phyloP scores from a whole-genome alignment of 2,888 invertebrate genomes.

The Rhingia rostrata region DNA sequence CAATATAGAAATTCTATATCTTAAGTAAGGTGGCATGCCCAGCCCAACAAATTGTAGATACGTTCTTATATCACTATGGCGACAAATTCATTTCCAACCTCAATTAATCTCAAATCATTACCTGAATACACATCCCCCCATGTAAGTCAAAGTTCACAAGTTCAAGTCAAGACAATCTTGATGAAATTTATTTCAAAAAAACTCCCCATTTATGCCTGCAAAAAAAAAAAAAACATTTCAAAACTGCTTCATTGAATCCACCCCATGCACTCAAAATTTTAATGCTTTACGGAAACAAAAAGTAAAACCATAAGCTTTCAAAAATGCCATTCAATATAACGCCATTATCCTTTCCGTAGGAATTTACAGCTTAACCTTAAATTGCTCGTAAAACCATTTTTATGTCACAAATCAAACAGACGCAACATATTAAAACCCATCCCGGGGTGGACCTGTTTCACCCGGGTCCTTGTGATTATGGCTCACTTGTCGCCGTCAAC shows the following conservation, averaged over 20 bases:
- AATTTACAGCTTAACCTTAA: constrained; percentile 52
- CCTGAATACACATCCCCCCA: too few species aligned
- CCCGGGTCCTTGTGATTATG: constrained; percentile 5
- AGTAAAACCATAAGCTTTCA: constrained; percentile 1
- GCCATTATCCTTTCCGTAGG: not conserved
- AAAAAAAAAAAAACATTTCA: not conserved
- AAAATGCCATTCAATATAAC: constrained; percentile 4
- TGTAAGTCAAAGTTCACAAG: too few species aligned
- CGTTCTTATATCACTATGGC: too few species aligned
- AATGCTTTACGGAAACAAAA: not conserved
- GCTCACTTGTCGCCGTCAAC: constrained; percentile 23
- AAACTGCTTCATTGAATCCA: constrained; percentile 21
- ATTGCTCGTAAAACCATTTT: constrained; percentile 48
- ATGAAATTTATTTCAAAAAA: not conserved
- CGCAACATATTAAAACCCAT: constrained; percentile 31
- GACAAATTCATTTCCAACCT: too few species aligned
- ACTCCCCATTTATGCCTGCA: not conserved
- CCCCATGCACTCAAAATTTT: constrained; percentile 2
- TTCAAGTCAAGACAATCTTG: too few species aligned
- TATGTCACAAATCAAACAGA: constrained; percentile 29
- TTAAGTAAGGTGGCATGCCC: too few species aligned
- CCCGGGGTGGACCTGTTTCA: not conserved
- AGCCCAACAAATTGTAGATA: too few species aligned
- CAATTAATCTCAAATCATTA: too few species aligned
- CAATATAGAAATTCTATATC: too few species aligned